Percentiles rank a stretch among this genome's conserved stretches.
phyloP scores from a whole-genome alignment of 2,113 vertebrate species.

The Thamnaconus septentrionalis region DNA sequence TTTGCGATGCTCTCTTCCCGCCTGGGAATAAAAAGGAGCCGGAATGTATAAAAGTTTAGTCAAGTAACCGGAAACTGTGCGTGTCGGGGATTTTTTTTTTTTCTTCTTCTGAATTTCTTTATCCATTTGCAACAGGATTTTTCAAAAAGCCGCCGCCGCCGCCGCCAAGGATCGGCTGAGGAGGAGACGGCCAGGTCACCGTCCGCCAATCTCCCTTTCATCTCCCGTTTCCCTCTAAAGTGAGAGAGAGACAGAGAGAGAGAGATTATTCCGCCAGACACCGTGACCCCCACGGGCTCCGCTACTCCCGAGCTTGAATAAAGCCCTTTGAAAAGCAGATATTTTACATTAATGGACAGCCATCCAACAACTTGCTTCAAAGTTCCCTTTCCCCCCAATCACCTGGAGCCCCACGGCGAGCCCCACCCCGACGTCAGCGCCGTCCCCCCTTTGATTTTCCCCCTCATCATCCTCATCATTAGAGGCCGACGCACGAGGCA shows the following conservation, averaged over 20 bases:
- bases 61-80: slow-evolving; percentile 27
- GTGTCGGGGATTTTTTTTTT: slow-evolving; percentile 1
- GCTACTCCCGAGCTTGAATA: slow-evolving; percentile 70
- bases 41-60: slow-evolving; percentile 10
- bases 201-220: slow-evolving; percentile 30
- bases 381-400: slow-evolving; percentile 68
- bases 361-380: slow-evolving; percentile 81
- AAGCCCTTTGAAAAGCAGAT: slow-evolving; percentile 76
- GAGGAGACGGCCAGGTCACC: slow-evolving; percentile 44
- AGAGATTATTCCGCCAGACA: slow-evolving; percentile 65
- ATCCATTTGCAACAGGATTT: slow-evolving; percentile 5
- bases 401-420: slow-evolving; percentile 74
- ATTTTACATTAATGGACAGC: slow-evolving; percentile 81
- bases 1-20: slow-evolving; percentile 1
- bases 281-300: slow-evolving; percentile 66
- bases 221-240: slow-evolving; percentile 43
- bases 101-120: slow-evolving; percentile 16
- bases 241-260: slow-evolving; percentile 55
- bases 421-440: slow-evolving; percentile 60
- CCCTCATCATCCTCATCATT: slow-evolving; percentile 77
- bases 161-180: slow-evolving; percentile 17
- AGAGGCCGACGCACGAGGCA: slow-evolving; percentile 67
- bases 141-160: slow-evolving; percentile 16
- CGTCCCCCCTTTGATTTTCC: slow-evolving; percentile 75
- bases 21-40: slow-evolving; percentile 14